Conservation (phyloP, 2,888 invertebrate genomes). For the Ophraella communa region DNA sequence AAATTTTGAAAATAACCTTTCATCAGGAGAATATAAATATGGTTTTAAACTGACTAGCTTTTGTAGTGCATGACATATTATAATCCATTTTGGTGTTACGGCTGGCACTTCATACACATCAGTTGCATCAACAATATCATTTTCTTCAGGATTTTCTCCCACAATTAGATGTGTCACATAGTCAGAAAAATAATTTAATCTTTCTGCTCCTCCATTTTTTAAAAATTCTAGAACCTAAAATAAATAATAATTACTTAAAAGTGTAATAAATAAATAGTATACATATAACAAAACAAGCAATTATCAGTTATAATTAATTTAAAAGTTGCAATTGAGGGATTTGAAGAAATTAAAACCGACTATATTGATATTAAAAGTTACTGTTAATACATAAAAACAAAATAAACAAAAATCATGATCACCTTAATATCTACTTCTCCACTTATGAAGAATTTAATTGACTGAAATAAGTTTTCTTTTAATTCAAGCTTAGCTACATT, state of each 20-base stretch:
- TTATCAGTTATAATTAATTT: neutral
- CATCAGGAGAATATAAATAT: slow-evolving; percentile 69
- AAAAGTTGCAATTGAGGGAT: neutral
- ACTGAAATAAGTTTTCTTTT: slow-evolving; percentile 74
- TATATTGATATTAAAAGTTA: too few relatives aligned
- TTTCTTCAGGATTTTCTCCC: slow-evolving; percentile 82
- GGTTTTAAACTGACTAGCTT: slow-evolving; percentile 73
- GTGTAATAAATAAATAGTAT: neutral
- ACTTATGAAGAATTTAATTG: slow-evolving; percentile 83
- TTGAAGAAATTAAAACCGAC: neutral
- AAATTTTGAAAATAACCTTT: slow-evolving; percentile 78
- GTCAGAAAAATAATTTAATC: slow-evolving; percentile 86
- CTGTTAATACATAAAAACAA: too few relatives aligned
- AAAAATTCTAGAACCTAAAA: slow-evolving; percentile 77
- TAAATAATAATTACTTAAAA: slow-evolving; percentile 4
- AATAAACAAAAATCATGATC: too few relatives aligned
- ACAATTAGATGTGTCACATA: slow-evolving; percentile 93
- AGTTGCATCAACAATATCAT: slow-evolving; percentile 86
- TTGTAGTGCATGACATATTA: slow-evolving; percentile 68
- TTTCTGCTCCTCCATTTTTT: slow-evolving; percentile 86
- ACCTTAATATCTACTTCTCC: slow-evolving; percentile 81
- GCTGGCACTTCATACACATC: slow-evolving; percentile 94
- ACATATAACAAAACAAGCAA: neutral
- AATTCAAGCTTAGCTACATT: slow-evolving; percentile 44
- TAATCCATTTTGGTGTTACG: slow-evolving; percentile 86